Conservation (phyloP, 1,140 invertebrate genomes). For the Drosophila dunni region DNA sequence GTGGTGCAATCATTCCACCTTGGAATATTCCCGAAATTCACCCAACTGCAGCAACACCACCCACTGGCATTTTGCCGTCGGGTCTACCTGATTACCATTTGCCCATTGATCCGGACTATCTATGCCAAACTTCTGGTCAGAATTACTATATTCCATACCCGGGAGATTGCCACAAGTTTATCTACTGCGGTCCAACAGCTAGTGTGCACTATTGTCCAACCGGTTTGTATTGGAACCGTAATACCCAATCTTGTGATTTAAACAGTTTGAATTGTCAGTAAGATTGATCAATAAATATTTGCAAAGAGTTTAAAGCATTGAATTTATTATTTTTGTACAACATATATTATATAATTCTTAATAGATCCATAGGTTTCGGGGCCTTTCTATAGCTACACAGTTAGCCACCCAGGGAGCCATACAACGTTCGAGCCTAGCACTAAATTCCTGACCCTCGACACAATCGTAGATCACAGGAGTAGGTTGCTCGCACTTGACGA, state of each 20-base stretch:
- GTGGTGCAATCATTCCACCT: not conserved
- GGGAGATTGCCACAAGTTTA: constrained; percentile 69
- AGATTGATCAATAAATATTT: not conserved
- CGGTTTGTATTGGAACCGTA: constrained; percentile 52
- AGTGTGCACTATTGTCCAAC: constrained; percentile 49
- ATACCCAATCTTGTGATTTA: constrained; percentile 25
- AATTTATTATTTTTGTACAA: too few relatives aligned
- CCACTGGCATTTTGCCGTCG: not conserved
- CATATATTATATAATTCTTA: not conserved
- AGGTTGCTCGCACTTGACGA: constrained; percentile 46
- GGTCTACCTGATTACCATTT: not conserved
- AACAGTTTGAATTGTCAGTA: constrained; percentile 15
- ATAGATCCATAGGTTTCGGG: not conserved
- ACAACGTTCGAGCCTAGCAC: constrained; percentile 55
- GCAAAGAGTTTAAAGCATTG: too few relatives aligned
- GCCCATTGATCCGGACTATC: constrained; percentile 31
- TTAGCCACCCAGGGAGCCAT: constrained; percentile 63
- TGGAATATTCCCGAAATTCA: not conserved
- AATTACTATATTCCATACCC: constrained; percentile 61
- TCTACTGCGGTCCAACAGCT: constrained; percentile 54
- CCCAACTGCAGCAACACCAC: constrained; percentile 53
- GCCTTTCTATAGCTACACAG: constrained; percentile 28
- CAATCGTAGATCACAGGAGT: constrained; percentile 49
- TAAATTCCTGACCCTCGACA: constrained; percentile 59
- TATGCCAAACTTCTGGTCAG: constrained; percentile 24